Evolutionary conservation across 2,888 invertebrate genomes (phyloP).

Genomic region (Cremastobaeus sp.): DNA sequence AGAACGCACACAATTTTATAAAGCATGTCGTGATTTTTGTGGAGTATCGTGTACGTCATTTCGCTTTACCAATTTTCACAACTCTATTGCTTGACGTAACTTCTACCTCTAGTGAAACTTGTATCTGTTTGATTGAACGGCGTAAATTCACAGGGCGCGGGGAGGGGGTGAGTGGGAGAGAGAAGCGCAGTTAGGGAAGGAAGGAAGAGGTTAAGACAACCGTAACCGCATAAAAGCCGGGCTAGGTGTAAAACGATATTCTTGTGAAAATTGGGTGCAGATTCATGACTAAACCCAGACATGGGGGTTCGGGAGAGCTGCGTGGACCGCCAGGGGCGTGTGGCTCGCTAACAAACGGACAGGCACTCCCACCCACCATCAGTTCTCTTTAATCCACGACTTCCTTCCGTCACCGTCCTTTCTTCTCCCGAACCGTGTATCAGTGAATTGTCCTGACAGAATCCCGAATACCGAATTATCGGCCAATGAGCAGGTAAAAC

Average conservation of each 20-base stretch:
- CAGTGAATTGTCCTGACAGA: constrained; percentile 64
- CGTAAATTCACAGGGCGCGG: no score
- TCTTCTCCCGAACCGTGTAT: constrained; percentile 51
- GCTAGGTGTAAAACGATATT: no score
- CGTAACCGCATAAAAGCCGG: no score
- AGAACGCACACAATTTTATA: constrained; percentile 40
- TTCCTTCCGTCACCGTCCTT: constrained; percentile 39
- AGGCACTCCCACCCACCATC: constrained; percentile 76
- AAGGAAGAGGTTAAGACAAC: no score
- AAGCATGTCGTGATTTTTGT: constrained; percentile 39
- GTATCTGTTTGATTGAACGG: no score
- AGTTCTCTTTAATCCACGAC: constrained; percentile 43
- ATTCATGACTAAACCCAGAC: constrained; percentile 75
- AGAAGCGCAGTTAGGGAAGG: no score
- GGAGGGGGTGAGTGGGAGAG: no score
- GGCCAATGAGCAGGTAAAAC: constrained; percentile 77
- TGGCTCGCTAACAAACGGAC: constrained; percentile 79
- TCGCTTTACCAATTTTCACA: constrained; percentile 44
- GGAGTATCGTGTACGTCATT: constrained; percentile 44
- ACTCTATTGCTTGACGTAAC: constrained; percentile 45
- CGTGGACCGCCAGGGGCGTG: constrained; percentile 78
- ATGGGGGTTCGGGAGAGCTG: constrained; percentile 77
- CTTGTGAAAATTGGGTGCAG: constrained; percentile 36
- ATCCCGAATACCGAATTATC: constrained; percentile 71
- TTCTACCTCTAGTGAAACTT: constrained; percentile 34